These are phyloP conservation scores for Tonatia bakeri DNA, from an alignment of 2,113 vertebrate genomes.

Conservation along the genomic window DNA sequence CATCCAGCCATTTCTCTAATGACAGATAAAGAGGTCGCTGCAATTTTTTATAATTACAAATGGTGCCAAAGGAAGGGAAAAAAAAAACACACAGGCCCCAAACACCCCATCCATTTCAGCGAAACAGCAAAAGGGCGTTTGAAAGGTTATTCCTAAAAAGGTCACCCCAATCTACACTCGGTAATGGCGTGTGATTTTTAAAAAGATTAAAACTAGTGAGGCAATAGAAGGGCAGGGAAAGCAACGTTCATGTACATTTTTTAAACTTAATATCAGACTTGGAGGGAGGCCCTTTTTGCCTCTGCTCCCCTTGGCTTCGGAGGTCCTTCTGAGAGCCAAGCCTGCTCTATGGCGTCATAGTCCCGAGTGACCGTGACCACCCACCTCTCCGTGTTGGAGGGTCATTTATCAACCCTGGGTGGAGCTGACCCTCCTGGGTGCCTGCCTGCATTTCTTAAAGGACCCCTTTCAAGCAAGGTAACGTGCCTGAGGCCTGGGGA, in stretches of 20 bases:
- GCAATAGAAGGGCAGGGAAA: neutral
- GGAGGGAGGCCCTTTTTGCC: rapidly evolving
- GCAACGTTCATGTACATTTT: neutral
- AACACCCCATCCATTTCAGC: neutral
- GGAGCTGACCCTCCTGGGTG: neutral
- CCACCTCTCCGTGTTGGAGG: neutral
- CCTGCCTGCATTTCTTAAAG: neutral
- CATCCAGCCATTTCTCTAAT: neutral
- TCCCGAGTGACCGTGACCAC: neutral
- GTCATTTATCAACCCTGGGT: neutral
- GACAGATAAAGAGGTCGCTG: neutral
- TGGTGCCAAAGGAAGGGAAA: neutral
- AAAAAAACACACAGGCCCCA: neutral
- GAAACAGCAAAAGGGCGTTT: neutral
- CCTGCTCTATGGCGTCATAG: rapidly evolving
- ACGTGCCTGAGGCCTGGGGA: neutral
- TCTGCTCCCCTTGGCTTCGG: rapidly evolving
- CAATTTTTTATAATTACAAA: slow-evolving; percentile 50
- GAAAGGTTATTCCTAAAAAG: neutral
- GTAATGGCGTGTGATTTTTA: neutral
- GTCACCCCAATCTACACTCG: neutral
- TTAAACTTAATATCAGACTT: rapidly evolving
- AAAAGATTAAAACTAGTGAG: neutral
- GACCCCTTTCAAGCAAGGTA: neutral
- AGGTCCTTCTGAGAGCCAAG: neutral